Percentiles rank a stretch among this genome's conserved stretches.
Evolutionary conservation across 2,113 vertebrate genomes (phyloP).

Genomic region (Pelecanoides urinatrix): DNA sequence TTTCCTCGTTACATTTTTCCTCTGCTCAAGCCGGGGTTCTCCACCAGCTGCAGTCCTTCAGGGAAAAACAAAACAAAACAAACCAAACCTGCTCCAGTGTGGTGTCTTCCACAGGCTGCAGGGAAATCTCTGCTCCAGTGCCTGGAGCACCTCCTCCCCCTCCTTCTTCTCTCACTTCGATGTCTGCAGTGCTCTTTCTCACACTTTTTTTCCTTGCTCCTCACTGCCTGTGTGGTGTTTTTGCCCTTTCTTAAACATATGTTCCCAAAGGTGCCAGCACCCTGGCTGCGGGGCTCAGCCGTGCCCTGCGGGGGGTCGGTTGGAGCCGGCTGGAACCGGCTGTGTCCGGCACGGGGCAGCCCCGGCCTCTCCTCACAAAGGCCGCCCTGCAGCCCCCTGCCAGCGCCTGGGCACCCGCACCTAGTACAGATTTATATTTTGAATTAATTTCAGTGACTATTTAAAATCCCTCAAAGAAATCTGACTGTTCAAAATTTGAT

Average conservation of each 20-base stretch:
- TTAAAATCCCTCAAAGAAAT: neutral
- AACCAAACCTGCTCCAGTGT: neutral
- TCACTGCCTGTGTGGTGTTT: neutral
- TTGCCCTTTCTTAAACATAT: neutral
- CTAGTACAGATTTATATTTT: neutral
- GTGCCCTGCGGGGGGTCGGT: accelerated
- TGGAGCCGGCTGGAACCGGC: accelerated
- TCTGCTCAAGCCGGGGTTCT: neutral
- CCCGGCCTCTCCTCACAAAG: neutral
- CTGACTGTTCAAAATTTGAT: neutral
- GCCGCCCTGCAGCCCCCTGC: accelerated
- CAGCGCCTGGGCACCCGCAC: too few species aligned
- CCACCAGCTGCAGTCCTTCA: neutral
- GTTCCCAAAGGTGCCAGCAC: accelerated
- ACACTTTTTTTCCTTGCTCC: neutral
- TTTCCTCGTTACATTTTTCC: neutral
- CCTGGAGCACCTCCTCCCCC: neutral
- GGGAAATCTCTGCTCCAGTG: neutral
- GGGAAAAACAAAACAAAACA: neutral
- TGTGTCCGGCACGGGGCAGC: neutral
- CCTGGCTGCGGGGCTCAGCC: too few species aligned
- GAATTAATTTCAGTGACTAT: neutral
- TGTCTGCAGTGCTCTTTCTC: neutral
- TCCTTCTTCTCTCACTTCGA: neutral
- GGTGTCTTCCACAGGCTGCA: neutral